phyloP scores from a whole-genome alignment of 30 jellyfish, hydroid and myxozoan species.

The Aurelia sp. region DNA sequence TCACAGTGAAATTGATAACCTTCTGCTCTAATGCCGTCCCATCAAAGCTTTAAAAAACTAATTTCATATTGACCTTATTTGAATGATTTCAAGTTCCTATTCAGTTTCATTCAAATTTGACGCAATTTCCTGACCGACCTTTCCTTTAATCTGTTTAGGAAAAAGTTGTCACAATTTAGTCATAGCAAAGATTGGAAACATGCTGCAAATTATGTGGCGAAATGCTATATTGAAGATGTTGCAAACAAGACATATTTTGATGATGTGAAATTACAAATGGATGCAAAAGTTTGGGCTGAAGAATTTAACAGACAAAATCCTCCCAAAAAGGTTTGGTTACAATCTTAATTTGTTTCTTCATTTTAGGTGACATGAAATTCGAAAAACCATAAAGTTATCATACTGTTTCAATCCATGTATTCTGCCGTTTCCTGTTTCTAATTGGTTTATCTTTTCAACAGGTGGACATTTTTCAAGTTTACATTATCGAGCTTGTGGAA shows the following conservation, averaged over 20 bases:
- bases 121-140: background rate
- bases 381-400: background rate
- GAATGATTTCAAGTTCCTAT: background rate
- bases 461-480: conserved; percentile 96
- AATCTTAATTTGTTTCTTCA: too few species aligned
- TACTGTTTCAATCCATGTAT: background rate
- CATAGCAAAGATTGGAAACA: conserved; percentile 87
- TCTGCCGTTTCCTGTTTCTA: background rate
- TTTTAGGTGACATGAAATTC: too few species aligned
- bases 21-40: background rate
- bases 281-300: conserved; percentile 98
- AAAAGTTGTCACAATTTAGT: conserved; percentile 82
- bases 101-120: background rate
- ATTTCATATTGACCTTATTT: background rate
- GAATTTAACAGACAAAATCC: conserved; percentile 93
- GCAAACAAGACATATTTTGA: conserved; percentile 87
- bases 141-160: conserved; percentile 50
- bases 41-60: background rate
- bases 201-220: conserved; percentile 96
- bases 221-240: conserved; percentile 79
- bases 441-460: conserved; percentile 5
- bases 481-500: conserved; percentile 75
- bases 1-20: background rate
- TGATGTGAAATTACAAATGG: conserved; percentile 98
- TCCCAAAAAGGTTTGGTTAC: conserved; percentile 86